Base-by-base conservation (phyloP, 2,113 vertebrate species). In the Triplophysa dalaica region DNA sequence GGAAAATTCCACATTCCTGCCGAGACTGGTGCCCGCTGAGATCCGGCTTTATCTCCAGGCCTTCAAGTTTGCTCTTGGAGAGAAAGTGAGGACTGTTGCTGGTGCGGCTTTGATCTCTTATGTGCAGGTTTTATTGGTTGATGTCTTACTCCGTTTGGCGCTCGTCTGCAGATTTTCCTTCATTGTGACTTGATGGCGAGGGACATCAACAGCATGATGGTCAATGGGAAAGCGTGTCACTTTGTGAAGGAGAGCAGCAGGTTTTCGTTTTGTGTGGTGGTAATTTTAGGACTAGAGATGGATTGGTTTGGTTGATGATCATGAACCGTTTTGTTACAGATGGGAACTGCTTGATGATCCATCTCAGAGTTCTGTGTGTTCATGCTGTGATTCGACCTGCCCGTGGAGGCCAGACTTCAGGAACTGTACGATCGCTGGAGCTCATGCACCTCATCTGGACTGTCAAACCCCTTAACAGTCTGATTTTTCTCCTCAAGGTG, bases 171-270 rank as follows among this genome's bases (percentile, higher is more conserved):
- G 94, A 83, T 94, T 2, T 94, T 87, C 41, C 84, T 94, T 12
- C 92, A 94, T 72, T 93, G 91, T 85, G 86, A 83, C 8, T 64
- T 93, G 65, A 16, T 89, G 1, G 87, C 89, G 12, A 91, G 90
- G 90, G 92, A 93, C 63, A 90, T 89, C 14, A 48, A 41, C 16
- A n/a, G 65, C 6, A 74, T 88, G 16, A 87, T 62, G 41, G 63
- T 17, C 86, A 80, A 0, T 90, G 86, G 70, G 95, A 95, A 72
- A 90, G 33, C 92, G 21, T 94, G 93, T 70, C 89, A 93, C 11
- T 95, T 91, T 75, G 64, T 79, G 2, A 81, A 83, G 24, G 85
- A 86, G 10, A 38, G 75, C 16, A 62, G 11, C 38, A 67, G 75
- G 83, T 84, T 21, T 21, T 7, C 8, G 7, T 9, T 38, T 16